A percentile compares a stretch with the other conserved stretches of the same genome.
Evolutionary conservation across 2,888 invertebrate species (phyloP).

Genomic region (Lepas anatifera): DNA sequence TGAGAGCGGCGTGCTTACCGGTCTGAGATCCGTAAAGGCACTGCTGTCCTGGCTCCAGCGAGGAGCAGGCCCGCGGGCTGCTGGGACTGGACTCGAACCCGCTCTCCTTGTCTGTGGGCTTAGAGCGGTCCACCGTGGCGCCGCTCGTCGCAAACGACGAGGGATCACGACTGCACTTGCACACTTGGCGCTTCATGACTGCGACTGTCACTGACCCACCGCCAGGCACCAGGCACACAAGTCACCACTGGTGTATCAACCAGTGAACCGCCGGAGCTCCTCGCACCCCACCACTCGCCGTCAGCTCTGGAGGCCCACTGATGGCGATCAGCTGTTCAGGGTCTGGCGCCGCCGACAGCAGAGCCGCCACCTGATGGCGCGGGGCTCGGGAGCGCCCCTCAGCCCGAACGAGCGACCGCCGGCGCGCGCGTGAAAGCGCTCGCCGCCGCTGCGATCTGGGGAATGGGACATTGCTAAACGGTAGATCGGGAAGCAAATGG

Average conservation of each 20-base stretch:
- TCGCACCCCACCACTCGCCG: background rate
- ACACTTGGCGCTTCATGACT: background rate
- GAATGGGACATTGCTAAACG: too few species aligned
- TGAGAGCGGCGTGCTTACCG: too few species aligned
- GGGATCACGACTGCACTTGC: background rate
- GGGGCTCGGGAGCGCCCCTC: background rate
- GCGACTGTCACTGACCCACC: background rate
- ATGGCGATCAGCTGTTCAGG: background rate
- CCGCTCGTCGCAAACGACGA: background rate
- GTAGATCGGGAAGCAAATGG: too few species aligned
- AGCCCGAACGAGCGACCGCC: background rate
- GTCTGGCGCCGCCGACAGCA: background rate
- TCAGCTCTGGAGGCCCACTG: background rate
- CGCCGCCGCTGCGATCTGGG: too few species aligned
- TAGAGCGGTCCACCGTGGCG: background rate
- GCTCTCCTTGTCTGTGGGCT: background rate
- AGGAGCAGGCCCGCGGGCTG: background rate
- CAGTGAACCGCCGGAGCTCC: background rate
- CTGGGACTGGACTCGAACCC: background rate
- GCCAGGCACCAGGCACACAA: background rate
- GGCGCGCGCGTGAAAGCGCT: background rate
- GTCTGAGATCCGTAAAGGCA: background rate
- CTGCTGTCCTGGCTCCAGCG: background rate
- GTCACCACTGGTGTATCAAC: background rate
- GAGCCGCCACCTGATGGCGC: background rate